phyloP scores from a whole-genome alignment of 2,113 vertebrate genomes.

The Eublepharis macularius region DNA sequence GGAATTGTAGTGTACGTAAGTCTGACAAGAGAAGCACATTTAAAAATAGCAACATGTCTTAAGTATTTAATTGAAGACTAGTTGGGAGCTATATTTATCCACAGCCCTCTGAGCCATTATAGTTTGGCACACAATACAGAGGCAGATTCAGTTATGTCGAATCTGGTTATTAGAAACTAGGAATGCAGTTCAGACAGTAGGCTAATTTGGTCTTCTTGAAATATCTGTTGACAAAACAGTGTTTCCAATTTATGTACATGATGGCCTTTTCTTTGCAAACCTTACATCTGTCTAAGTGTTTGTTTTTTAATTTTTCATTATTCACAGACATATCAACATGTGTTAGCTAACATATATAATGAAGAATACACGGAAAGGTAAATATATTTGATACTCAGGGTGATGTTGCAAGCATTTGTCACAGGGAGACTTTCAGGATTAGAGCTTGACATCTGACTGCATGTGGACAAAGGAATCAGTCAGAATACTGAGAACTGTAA shows the following conservation, averaged over 20 bases:
- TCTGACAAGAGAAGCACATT: not conserved
- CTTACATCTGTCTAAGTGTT: constrained; percentile 7
- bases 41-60: not conserved
- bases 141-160: not conserved
- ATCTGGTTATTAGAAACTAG: not conserved
- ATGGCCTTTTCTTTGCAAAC: not conserved
- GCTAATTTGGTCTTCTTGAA: not conserved
- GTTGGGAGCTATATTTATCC: not conserved
- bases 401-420: not conserved
- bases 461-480: not conserved
- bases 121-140: not conserved
- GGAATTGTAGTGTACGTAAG: not conserved
- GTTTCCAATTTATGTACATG: not conserved
- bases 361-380: constrained; percentile 64
- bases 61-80: not conserved
- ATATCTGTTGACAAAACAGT: not conserved
- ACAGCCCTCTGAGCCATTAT: too few relatives aligned
- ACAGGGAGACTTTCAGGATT: not conserved
- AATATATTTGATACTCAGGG: not conserved
- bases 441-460: too few relatives aligned
- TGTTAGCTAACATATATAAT: constrained; percentile 54
- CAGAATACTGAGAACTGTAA: not conserved
- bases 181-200: not conserved
- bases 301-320: constrained; percentile 35
- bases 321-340: constrained; percentile 68